These are phyloP conservation scores for Tromatobia lineatoria DNA, from an alignment of 2,888 invertebrate genomes.

Conservation along the genomic window DNA sequence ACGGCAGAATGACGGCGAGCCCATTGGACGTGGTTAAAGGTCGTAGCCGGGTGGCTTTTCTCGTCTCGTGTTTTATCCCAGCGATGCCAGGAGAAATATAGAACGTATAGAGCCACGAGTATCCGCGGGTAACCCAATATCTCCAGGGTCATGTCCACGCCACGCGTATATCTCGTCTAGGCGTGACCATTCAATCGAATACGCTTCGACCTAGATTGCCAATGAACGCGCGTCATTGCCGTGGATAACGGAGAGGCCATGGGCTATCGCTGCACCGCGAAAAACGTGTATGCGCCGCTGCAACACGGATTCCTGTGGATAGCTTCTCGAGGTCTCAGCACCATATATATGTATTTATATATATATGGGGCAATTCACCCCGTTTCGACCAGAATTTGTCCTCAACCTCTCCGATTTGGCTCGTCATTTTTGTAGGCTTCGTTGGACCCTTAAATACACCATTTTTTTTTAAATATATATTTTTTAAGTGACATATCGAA, in stretches of 20 bases:
- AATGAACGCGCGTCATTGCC: constrained; percentile 38
- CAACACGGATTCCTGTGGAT: constrained; percentile 40
- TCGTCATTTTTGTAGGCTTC: no score
- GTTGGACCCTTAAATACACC: no score
- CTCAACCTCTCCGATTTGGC: no score
- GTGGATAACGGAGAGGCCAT: constrained; percentile 10
- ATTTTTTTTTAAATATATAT: no score
- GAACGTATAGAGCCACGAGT: neutral
- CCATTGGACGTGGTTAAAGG: constrained; percentile 44
- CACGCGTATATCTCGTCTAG: constrained; percentile 60
- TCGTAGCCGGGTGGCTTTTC: constrained; percentile 28
- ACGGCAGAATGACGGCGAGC: constrained; percentile 1
- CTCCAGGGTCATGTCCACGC: constrained; percentile 66
- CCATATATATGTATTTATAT: neutral
- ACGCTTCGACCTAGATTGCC: constrained; percentile 66
- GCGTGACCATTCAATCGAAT: constrained; percentile 70
- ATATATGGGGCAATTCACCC: no score
- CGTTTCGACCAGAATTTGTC: no score
- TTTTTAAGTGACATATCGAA: no score
- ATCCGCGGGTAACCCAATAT: constrained; percentile 64
- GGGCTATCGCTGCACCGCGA: constrained; percentile 36
- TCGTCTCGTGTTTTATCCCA: constrained; percentile 11
- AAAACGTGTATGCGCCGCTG: constrained; percentile 2
- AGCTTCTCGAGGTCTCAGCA: constrained; percentile 16
- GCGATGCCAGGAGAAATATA: constrained; percentile 16